Conservation (phyloP, 2,797 vertebrate genomes). For the Chromobotia macracanthus region DNA sequence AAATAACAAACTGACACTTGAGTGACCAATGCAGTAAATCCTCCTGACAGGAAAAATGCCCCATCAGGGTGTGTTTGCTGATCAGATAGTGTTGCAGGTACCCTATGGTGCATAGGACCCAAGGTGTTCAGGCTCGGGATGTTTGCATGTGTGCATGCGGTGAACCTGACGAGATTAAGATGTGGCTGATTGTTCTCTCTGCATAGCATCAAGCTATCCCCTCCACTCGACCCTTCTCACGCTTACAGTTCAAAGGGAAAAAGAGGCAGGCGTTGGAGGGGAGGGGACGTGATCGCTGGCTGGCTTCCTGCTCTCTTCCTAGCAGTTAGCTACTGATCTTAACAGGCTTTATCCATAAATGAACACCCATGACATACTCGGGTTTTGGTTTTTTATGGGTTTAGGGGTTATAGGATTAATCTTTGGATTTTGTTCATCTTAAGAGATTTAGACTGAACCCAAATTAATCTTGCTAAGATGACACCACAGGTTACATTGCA, state of each 20-base stretch:
- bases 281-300: conserved; percentile 47
- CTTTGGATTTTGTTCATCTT: conserved; percentile 1
- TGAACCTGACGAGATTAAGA: conserved; percentile 68
- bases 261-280: conserved; percentile 55
- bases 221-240: conserved; percentile 63
- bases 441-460: background rate
- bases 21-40: background rate
- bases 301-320: conserved; percentile 46
- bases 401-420: conserved; percentile 8
- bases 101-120: conserved; percentile 45
- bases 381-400: no score
- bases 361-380: conserved; percentile 24
- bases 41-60: conserved; percentile 48
- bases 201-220: conserved; percentile 59
- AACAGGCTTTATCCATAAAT: conserved; percentile 29
- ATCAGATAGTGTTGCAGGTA: conserved; percentile 44
- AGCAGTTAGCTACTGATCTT: conserved; percentile 39
- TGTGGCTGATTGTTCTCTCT: conserved; percentile 65
- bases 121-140: conserved; percentile 56
- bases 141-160: conserved; percentile 65
- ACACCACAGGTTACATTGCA: background rate
- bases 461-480: background rate
- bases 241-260: conserved; percentile 73
- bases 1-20: background rate
- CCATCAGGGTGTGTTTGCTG: conserved; percentile 46